These are phyloP conservation scores for Acipenser ruthenus DNA, from an alignment of 2,797 vertebrate species.

Conservation along the genomic window DNA sequence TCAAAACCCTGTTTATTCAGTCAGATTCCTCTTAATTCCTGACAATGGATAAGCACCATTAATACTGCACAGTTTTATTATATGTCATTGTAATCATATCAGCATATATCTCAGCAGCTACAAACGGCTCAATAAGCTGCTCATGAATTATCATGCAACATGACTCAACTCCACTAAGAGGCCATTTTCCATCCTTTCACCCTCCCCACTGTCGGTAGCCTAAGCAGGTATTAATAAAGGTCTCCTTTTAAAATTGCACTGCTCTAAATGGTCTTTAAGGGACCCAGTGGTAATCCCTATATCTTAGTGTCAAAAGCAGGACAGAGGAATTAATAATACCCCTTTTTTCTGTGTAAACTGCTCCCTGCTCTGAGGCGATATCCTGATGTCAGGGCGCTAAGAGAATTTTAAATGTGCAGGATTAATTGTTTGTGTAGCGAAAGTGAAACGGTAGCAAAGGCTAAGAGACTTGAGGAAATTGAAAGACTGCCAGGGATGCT, in stretches of 20 bases:
- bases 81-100: conserved; percentile 72
- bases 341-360: conserved; percentile 70
- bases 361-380: conserved; percentile 70
- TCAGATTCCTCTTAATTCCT: conserved; percentile 70
- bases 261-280: conserved; percentile 75
- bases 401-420: conserved; percentile 82
- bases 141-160: conserved; percentile 61
- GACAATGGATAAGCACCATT: conserved; percentile 31
- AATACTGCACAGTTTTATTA: conserved; percentile 65
- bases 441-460: conserved; percentile 73
- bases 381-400: conserved; percentile 68
- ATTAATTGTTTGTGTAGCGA: conserved; percentile 84
- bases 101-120: conserved; percentile 60
- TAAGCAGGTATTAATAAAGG: conserved; percentile 80
- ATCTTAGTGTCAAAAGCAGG: conserved; percentile 72
- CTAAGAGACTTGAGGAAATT: conserved; percentile 82
- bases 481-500: conserved; percentile 78
- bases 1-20: conserved; percentile 63
- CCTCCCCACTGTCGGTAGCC: conserved; percentile 62
- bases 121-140: conserved; percentile 57
- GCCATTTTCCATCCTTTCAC: conserved; percentile 60
- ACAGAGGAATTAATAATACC: conserved; percentile 75
- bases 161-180: conserved; percentile 58
- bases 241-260: conserved; percentile 72
- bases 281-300: conserved; percentile 77